phyloP scores from a whole-genome alignment of 2,888 invertebrate genomes.

The Trimorus sp. region DNA sequence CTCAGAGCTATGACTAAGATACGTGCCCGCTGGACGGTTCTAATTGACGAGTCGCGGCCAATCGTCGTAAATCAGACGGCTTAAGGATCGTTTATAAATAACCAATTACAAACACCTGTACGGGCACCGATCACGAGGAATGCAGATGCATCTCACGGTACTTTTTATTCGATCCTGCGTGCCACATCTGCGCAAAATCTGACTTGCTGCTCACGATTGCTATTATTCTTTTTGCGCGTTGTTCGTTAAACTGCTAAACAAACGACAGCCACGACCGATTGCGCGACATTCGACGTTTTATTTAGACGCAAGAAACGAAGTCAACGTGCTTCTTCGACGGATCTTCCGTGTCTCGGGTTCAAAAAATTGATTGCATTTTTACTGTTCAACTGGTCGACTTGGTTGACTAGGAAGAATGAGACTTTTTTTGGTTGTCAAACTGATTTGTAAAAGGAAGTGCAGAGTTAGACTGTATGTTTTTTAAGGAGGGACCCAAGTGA shows the following conservation, averaged over 20 bases:
- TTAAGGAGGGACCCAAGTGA: no score
- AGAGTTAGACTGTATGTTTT: no score
- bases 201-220: constrained; percentile 46
- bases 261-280: background rate
- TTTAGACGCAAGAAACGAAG: no score
- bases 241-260: background rate
- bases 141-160: constrained; percentile 63
- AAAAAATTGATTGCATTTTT: no score
- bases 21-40: constrained; percentile 56
- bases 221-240: constrained; percentile 28
- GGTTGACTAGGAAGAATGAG: no score
- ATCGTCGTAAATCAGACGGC: constrained; percentile 61
- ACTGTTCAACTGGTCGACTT: no score
- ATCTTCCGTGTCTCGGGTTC: no score
- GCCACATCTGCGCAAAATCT: constrained; percentile 52
- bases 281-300: no score
- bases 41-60: constrained; percentile 62
- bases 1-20: constrained; percentile 54
- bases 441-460: no score
- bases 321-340: no score
- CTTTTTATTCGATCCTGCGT: constrained; percentile 49
- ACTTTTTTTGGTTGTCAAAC: no score
- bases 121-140: constrained; percentile 63
- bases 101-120: constrained; percentile 81
- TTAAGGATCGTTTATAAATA: constrained; percentile 76